A percentile compares a stretch with the other conserved stretches of the same genome.
Evolutionary conservation across 2,113 vertebrate genomes (phyloP).

Genomic region (Phoenicopterus ruber): DNA sequence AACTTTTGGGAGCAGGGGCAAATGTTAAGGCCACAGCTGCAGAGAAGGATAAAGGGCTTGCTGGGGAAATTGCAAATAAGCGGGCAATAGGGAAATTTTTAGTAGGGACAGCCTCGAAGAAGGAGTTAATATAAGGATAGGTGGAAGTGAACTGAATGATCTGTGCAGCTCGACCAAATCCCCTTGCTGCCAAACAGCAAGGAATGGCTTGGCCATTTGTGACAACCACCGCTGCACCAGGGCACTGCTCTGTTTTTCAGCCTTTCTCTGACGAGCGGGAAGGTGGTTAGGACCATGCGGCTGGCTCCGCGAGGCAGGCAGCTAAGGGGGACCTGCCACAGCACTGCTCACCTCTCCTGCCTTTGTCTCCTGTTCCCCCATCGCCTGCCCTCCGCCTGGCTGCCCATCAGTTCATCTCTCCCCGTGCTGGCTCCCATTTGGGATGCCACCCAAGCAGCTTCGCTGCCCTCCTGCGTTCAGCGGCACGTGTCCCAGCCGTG

Average conservation of each 20-base stretch:
- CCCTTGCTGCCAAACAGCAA: not conserved
- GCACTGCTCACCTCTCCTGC: not conserved
- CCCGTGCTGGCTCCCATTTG: not conserved
- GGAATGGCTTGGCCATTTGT: not conserved
- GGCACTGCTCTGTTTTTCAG: not conserved
- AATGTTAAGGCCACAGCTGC: not conserved
- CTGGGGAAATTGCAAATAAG: not conserved
- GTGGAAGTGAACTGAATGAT: not conserved
- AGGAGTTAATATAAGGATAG: not conserved
- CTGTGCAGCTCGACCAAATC: not conserved
- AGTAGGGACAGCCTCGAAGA: not conserved
- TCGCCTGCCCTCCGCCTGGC: not conserved
- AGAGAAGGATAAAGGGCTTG: not conserved
- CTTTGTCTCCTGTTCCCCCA: not conserved
- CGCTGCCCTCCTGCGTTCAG: not conserved
- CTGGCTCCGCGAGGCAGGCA: not conserved
- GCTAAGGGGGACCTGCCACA: not conserved
- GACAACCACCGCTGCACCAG: not conserved
- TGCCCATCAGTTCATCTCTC: not conserved
- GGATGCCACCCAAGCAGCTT: not conserved
- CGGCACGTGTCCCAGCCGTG: rapidly evolving
- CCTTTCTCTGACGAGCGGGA: not conserved
- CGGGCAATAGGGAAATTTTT: not conserved
- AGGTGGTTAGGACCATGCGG: not conserved
- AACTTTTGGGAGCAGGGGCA: not conserved